Conservation (phyloP, 2,113 vertebrate species). For the Osmerus eperlanus region DNA sequence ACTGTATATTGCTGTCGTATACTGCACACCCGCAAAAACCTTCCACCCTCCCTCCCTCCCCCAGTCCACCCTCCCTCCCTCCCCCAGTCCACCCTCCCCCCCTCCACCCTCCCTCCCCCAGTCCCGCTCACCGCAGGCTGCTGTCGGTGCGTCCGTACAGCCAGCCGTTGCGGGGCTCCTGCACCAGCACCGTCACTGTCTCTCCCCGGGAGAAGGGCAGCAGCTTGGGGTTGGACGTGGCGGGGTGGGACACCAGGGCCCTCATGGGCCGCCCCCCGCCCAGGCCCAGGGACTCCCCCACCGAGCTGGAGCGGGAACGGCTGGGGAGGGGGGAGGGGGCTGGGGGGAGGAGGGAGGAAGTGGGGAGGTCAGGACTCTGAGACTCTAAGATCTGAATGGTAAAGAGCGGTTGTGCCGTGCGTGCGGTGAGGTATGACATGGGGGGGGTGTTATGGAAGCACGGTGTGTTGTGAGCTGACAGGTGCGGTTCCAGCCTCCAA, state of each 20-base stretch:
- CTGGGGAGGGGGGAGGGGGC: constrained; percentile 61
- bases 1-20: too few species aligned
- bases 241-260: constrained; percentile 81
- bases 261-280: constrained; percentile 67
- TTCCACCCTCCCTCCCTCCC: too few species aligned
- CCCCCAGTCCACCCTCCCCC: constrained; percentile 26
- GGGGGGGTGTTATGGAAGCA: too few species aligned
- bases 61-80: neutral
- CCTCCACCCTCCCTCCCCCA: constrained; percentile 26
- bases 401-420: neutral
- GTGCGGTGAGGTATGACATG: too few species aligned
- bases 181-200: constrained; percentile 76
- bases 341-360: neutral
- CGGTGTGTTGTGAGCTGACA: neutral
- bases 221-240: constrained; percentile 84
- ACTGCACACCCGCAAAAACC: too few species aligned
- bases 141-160: constrained; percentile 88
- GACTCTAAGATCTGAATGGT: too few species aligned
- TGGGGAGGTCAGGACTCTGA: too few species aligned
- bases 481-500: constrained; percentile 29
- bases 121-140: constrained; percentile 69
- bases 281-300: constrained; percentile 75
- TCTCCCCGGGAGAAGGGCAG: constrained; percentile 82
- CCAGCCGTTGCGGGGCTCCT: constrained; percentile 92
- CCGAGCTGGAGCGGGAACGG: constrained; percentile 80